Percentiles rank a stretch among this genome's conserved stretches.
These are phyloP conservation scores for Lasius fuliginosus DNA, from an alignment of 2,888 invertebrate species.

Conservation along the genomic window DNA sequence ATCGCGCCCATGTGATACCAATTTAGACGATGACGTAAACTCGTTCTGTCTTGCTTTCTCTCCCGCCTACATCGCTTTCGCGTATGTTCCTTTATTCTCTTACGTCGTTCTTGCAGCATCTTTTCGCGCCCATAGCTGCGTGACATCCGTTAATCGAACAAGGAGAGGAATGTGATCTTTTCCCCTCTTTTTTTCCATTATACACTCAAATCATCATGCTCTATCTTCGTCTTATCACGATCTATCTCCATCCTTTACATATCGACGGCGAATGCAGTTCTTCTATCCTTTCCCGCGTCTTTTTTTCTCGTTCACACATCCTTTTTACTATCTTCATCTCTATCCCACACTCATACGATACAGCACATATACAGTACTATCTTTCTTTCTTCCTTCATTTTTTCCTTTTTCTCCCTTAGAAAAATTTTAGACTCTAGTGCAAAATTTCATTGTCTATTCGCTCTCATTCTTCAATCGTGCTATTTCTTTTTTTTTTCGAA, in stretches of 20 bases:
- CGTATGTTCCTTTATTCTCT: conserved; percentile 37
- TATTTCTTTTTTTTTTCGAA: not conserved
- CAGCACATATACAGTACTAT: not conserved
- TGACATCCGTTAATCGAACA: conserved; percentile 37
- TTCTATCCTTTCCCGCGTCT: not conserved
- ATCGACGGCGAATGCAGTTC: conserved; percentile 25
- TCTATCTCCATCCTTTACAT: conserved; percentile 39
- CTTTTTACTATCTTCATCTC: conserved; percentile 17
- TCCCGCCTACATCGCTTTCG: conserved; percentile 32
- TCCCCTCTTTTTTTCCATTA: not conserved
- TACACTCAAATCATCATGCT: not conserved
- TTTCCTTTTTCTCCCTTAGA: conserved; percentile 14
- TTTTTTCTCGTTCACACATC: not conserved
- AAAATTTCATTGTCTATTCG: conserved; percentile 9
- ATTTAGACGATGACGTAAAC: conserved; percentile 82
- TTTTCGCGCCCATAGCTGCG: conserved; percentile 51
- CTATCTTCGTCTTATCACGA: not conserved
- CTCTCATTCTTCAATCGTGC: conserved; percentile 3
- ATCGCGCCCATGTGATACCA: conserved; percentile 26
- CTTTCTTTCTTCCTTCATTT: not conserved
- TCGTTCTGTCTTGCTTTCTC: conserved; percentile 44
- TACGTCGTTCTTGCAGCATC: conserved; percentile 56
- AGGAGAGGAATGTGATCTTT: conserved; percentile 41
- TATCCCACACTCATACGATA: conserved; percentile 7
- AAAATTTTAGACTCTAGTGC: conserved; percentile 25